phyloP scores from a whole-genome alignment of 2,888 invertebrate genomes.

The Bursaphelenchus okinawaensis region DNA sequence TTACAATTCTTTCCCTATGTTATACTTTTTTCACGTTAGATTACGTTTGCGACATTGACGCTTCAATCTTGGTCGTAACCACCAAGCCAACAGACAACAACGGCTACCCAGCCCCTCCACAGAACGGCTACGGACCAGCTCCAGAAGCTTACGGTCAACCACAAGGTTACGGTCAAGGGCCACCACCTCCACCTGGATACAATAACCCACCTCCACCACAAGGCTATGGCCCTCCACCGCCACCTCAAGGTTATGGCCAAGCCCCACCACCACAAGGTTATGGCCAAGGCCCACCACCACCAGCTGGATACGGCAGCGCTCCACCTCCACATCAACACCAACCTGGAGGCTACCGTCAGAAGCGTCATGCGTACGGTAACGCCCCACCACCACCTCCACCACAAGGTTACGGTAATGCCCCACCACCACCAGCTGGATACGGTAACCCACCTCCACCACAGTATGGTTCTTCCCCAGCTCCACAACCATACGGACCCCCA shows the following conservation, averaged over 20 bases:
- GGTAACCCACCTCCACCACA: neutral
- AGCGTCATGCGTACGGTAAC: neutral
- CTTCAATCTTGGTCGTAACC: constrained; percentile 32
- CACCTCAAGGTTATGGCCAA: neutral
- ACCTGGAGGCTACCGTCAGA: neutral
- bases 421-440: neutral
- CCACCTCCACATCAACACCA: no score
- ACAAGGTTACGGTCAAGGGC: neutral
- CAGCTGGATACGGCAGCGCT: neutral
- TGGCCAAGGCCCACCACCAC: neutral
- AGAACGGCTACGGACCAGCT: neutral
- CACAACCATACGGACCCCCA: neutral
- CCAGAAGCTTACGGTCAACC: neutral
- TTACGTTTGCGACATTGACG: constrained; percentile 35
- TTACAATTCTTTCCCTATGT: neutral
- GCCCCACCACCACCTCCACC: neutral
- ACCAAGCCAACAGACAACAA: constrained; percentile 12
- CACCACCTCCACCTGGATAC: neutral
- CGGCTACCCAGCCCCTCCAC: neutral
- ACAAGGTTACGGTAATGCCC: neutral
- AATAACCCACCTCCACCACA: neutral
- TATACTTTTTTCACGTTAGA: constrained; percentile 18
- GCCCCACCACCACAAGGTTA: neutral
- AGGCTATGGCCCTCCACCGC: neutral
- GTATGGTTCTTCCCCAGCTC: neutral